These are phyloP conservation scores for Capitulum mitella DNA, from an alignment of 2,888 invertebrate species.

Conservation along the genomic window DNA sequence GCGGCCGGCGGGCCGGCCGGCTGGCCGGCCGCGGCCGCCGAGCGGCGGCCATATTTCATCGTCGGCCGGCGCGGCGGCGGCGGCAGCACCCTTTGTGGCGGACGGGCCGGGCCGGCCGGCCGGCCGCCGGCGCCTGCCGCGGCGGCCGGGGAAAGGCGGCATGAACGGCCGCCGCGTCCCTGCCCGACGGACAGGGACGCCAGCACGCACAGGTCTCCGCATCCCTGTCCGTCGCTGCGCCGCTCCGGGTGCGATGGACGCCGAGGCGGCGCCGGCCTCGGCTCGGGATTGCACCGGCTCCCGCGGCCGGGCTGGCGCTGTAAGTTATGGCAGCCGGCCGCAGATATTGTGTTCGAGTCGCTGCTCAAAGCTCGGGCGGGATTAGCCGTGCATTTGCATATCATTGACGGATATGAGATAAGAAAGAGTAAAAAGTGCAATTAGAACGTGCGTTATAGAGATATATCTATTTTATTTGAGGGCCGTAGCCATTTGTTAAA, in stretches of 20 bases:
- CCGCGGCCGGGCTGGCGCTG: neutral
- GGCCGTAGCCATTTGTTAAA: neutral
- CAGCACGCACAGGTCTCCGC: neutral
- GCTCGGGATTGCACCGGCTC: neutral
- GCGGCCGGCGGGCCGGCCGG: neutral
- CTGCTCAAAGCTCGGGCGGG: neutral
- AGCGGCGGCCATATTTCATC: constrained; percentile 17
- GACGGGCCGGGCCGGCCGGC: neutral
- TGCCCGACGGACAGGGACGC: neutral
- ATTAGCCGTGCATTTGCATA: constrained; percentile 9
- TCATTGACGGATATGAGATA: constrained; percentile 14
- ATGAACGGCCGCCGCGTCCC: neutral
- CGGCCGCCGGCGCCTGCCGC: neutral
- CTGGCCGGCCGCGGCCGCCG: neutral
- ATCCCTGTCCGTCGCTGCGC: neutral
- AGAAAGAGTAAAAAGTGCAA: neutral
- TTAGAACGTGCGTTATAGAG: neutral
- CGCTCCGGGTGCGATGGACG: neutral
- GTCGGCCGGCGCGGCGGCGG: neutral
- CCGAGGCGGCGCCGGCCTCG: neutral
- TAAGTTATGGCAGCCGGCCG: constrained; percentile 6
- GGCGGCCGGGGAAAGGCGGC: neutral
- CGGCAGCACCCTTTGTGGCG: neutral
- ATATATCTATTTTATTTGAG: constrained; percentile 6
- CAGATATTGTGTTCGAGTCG: constrained; percentile 8